Percentiles rank a stretch among this genome's conserved stretches.
These are phyloP conservation scores for Drosophila flavopinicola DNA, from an alignment of 2,888 invertebrate genomes.

Conservation along the genomic window DNA sequence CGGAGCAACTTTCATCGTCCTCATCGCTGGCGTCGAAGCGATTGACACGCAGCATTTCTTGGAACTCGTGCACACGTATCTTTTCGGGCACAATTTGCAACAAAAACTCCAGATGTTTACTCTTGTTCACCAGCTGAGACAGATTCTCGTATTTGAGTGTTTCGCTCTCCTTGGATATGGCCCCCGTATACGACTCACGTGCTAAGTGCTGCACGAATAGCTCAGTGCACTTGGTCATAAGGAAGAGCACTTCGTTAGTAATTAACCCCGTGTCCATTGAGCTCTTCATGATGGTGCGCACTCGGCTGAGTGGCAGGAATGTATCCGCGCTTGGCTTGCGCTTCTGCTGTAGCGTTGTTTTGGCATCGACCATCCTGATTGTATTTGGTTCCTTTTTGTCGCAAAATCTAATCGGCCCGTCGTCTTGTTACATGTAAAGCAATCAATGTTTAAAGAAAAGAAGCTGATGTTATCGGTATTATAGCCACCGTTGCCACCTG, in stretches of 20 bases:
- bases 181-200: conserved; percentile 68
- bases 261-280: conserved; percentile 82
- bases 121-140: conserved; percentile 74
- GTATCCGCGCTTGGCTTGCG: conserved; percentile 62
- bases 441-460: conserved; percentile 21
- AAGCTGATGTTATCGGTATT: neutral
- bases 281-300: conserved; percentile 84
- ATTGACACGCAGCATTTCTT: conserved; percentile 70
- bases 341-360: conserved; percentile 4
- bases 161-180: conserved; percentile 40
- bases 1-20: conserved; percentile 37
- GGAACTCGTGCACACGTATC: conserved; percentile 82
- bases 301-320: conserved; percentile 77
- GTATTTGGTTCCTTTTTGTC: conserved; percentile 24
- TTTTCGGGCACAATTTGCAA: conserved; percentile 83
- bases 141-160: conserved; percentile 81
- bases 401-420: conserved; percentile 15
- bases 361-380: conserved; percentile 22
- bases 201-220: conserved; percentile 82
- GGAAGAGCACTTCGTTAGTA: conserved; percentile 78
- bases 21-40: conserved; percentile 50
- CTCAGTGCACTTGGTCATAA: conserved; percentile 82
- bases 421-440: conserved; percentile 3
- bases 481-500: too few species aligned
- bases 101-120: conserved; percentile 80